Percentiles rank a stretch among this genome's conserved stretches.
These are phyloP conservation scores for Deilephila porcellus DNA, from an alignment of 2,888 invertebrate species.

Conservation along the genomic window DNA sequence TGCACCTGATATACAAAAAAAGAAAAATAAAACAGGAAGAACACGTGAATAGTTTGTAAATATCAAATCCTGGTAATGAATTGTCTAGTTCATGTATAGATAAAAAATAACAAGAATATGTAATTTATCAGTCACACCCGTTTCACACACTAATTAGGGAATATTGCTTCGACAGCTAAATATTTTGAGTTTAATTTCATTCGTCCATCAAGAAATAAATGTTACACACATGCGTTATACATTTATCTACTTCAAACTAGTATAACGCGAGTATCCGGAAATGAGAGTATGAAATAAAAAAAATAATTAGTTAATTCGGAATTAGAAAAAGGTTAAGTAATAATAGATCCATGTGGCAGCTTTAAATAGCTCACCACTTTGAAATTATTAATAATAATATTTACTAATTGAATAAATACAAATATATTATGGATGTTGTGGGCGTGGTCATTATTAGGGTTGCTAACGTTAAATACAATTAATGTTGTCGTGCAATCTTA, in stretches of 20 bases:
- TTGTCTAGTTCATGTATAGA: conserved; percentile 13
- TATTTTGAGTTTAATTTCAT: background rate
- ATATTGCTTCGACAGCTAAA: conserved; percentile 7
- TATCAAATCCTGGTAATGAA: conserved; percentile 8
- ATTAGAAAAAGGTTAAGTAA: no score
- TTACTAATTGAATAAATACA: no score
- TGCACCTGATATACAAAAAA: background rate
- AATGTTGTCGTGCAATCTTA: background rate
- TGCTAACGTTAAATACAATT: no score
- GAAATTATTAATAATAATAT: no score
- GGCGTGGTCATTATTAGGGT: no score
- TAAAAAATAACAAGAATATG: conserved; percentile 19
- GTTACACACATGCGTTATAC: background rate
- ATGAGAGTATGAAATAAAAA: no score
- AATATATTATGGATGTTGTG: no score
- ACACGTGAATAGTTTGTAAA: background rate
- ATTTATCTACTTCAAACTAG: background rate
- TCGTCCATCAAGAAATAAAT: background rate
- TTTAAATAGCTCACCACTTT: no score
- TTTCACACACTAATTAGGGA: conserved; percentile 9
- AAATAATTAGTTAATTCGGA: no score
- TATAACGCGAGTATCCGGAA: no score
- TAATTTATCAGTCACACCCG: background rate
- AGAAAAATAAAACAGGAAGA: background rate
- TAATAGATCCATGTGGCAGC: no score